Evolutionary conservation across 2,888 invertebrate genomes (phyloP).

Genomic region (Dicranocentrus wangi): DNA sequence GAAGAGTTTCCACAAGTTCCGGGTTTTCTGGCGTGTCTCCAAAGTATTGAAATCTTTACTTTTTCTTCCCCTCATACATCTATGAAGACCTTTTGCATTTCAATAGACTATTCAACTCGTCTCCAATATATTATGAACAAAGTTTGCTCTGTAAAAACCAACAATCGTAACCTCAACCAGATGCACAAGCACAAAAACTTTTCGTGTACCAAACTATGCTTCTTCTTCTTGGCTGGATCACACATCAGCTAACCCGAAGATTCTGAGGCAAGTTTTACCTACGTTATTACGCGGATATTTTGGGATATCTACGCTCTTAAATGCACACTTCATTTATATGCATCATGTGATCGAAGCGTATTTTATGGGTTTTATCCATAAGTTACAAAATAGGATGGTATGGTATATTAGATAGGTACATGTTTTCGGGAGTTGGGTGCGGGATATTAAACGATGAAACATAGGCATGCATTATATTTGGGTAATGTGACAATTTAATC

Average conservation of each 20-base stretch:
- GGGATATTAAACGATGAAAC: too few relatives aligned
- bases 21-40: slow-evolving; percentile 68
- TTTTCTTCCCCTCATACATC: slow-evolving; percentile 46
- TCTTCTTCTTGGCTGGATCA: neutral
- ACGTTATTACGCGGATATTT: too few relatives aligned
- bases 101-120: slow-evolving; percentile 65
- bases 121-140: slow-evolving; percentile 62
- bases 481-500: too few relatives aligned
- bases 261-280: too few relatives aligned
- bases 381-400: too few relatives aligned
- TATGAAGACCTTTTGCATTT: slow-evolving; percentile 63
- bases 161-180: slow-evolving; percentile 63
- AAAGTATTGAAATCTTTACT: slow-evolving; percentile 63
- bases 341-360: neutral
- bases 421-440: too few relatives aligned
- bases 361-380: neutral
- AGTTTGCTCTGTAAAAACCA: slow-evolving; percentile 61
- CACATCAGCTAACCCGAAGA: too few relatives aligned
- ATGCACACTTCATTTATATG: slow-evolving; percentile 10
- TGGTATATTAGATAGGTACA: too few relatives aligned
- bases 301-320: neutral
- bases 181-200: slow-evolving; percentile 36
- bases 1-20: slow-evolving; percentile 67
- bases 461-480: too few relatives aligned
- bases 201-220: slow-evolving; percentile 18